Conservation (phyloP, 2,113 vertebrate genomes). For the Thymallus thymallus region DNA sequence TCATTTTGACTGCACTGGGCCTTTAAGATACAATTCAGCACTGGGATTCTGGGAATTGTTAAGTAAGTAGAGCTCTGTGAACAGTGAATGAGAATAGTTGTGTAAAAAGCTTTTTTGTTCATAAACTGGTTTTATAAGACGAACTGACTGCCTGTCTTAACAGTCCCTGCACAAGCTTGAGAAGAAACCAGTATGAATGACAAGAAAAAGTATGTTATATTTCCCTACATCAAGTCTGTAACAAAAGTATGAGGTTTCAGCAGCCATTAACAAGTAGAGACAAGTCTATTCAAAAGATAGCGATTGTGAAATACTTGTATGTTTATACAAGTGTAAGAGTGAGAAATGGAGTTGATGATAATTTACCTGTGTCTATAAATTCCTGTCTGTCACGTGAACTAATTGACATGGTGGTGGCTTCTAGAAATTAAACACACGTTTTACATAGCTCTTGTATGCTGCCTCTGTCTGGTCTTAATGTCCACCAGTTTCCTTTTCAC, state of each 20-base stretch:
- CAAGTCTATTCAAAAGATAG: slow-evolving; percentile 6
- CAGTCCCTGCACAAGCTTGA: background rate
- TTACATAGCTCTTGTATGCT: too few relatives aligned
- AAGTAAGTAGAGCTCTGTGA: background rate
- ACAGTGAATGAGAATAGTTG: background rate
- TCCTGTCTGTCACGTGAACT: too few relatives aligned
- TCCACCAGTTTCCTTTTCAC: too few relatives aligned
- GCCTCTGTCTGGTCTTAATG: too few relatives aligned
- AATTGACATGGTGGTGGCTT: too few relatives aligned
- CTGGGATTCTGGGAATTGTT: too few relatives aligned
- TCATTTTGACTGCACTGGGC: too few relatives aligned
- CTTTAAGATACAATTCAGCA: too few relatives aligned
- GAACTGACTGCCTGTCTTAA: background rate
- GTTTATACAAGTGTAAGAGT: background rate
- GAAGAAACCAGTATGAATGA: background rate
- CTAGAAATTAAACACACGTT: too few relatives aligned
- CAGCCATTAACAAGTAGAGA: background rate
- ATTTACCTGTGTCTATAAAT: too few relatives aligned
- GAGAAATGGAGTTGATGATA: too few relatives aligned
- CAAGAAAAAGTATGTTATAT: too few relatives aligned
- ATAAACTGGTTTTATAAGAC: background rate
- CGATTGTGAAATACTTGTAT: background rate
- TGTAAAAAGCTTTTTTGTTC: background rate
- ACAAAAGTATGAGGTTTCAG: background rate
- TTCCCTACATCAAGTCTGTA: background rate